phyloP scores from a whole-genome alignment of 30 jellyfish, hydroid and myxozoan genomes.

The Aurelia coerulea region DNA sequence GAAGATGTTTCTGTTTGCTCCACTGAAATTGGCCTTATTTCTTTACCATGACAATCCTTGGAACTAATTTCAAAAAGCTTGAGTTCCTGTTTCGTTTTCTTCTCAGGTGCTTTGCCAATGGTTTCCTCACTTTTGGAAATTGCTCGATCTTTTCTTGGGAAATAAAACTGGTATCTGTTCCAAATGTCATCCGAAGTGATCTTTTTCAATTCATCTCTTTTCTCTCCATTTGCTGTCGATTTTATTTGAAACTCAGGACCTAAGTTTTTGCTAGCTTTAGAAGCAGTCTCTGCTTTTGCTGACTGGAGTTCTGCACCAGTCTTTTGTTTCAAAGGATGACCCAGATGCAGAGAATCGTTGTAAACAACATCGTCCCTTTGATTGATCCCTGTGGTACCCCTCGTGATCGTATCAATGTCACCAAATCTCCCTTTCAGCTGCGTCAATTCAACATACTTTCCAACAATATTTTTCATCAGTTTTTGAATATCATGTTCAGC shows the following conservation, averaged over 20 bases:
- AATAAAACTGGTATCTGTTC: conserved; percentile 31
- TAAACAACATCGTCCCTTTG: not conserved
- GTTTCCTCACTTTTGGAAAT: not conserved
- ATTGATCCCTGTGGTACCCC: not conserved
- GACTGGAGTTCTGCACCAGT: not conserved
- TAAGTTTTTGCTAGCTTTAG: not conserved
- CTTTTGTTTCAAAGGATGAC: not conserved
- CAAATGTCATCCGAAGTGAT: not conserved
- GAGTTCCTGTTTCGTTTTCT: not conserved
- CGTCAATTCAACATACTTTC: conserved; percentile 74
- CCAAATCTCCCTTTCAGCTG: conserved; percentile 24
- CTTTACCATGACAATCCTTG: too few relatives aligned
- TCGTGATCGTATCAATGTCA: not conserved
- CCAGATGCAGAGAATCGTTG: not conserved
- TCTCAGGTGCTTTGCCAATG: not conserved
- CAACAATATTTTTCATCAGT: conserved; percentile 82
- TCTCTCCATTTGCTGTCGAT: not conserved
- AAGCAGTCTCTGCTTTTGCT: not conserved
- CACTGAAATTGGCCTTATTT: not conserved
- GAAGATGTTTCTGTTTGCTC: not conserved
- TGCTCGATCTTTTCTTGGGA: conserved; percentile 35
- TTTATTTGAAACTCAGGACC: not conserved
- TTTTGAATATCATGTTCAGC: conserved; percentile 90
- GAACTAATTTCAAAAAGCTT: not conserved
- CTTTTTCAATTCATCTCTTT: not conserved